Conservation (phyloP, 2,113 vertebrate species). For the Uria aalge region DNA sequence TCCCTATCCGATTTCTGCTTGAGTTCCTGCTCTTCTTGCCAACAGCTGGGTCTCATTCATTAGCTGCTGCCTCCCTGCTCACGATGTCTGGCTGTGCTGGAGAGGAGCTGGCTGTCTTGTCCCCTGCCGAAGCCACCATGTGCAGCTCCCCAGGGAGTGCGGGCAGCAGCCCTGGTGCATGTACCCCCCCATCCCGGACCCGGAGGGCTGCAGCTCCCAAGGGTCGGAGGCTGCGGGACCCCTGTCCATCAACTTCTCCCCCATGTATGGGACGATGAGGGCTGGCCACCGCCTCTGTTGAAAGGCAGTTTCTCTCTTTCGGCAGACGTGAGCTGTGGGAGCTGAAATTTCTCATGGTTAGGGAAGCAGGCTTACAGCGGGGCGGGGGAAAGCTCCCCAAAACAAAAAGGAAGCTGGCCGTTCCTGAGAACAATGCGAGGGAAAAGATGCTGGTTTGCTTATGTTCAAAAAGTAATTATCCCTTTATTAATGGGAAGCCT, state of each 20-base stretch:
- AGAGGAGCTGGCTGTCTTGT: not conserved
- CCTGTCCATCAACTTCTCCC: not conserved
- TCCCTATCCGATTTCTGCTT: not conserved
- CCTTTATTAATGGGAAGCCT: not conserved
- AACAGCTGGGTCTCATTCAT: slow-evolving; percentile 31
- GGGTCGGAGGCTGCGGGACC: not conserved
- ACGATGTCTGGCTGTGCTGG: not conserved
- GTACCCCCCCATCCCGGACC: not conserved
- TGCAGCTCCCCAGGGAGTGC: not conserved
- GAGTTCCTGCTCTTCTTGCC: not conserved
- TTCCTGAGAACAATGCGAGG: not conserved
- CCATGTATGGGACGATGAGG: fast-evolving
- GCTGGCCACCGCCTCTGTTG: not conserved
- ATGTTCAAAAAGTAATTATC: not conserved
- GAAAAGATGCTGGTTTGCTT: not conserved
- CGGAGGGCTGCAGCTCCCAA: not conserved
- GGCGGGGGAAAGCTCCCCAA: not conserved
- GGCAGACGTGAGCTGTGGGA: not conserved
- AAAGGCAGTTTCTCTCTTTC: not conserved
- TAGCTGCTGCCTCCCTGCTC: not conserved
- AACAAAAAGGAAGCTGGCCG: not conserved
- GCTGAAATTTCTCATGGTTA: not conserved
- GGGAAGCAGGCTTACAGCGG: not conserved
- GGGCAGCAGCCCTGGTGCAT: not conserved
- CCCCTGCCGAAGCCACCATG: not conserved